Conservation (phyloP, 2,797 vertebrate genomes). For the Cuculus canorus region DNA sequence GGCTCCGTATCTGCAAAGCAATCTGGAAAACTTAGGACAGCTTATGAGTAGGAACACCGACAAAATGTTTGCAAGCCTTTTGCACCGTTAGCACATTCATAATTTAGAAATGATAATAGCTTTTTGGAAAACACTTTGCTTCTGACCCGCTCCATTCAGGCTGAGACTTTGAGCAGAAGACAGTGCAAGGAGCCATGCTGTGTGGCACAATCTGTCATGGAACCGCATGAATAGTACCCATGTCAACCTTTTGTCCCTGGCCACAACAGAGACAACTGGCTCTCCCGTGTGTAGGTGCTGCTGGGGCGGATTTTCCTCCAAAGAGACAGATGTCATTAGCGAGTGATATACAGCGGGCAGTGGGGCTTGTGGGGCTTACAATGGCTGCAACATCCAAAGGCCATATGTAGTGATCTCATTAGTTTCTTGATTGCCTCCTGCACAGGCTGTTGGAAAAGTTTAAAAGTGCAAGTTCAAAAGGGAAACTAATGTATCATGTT, state of each 20-base stretch:
- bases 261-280: conserved; percentile 16
- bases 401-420: conserved; percentile 64
- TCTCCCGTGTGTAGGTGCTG: neutral
- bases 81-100: neutral
- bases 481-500: conserved; percentile 53
- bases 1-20: neutral
- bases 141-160: neutral
- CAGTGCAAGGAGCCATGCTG: conserved; percentile 5
- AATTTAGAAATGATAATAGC: conserved; percentile 37
- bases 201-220: conserved; percentile 23
- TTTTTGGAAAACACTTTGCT: conserved; percentile 8
- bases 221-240: neutral
- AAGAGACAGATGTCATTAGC: conserved; percentile 31
- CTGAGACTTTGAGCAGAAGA: neutral
- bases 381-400: conserved; percentile 37
- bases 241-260: neutral
- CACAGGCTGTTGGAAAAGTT: conserved; percentile 61
- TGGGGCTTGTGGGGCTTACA: neutral
- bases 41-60: neutral
- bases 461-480: conserved; percentile 61
- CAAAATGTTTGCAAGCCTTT: conserved; percentile 1
- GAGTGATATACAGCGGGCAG: conserved; percentile 2
- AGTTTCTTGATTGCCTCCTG: conserved; percentile 38
- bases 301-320: neutral
- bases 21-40: neutral